Evolutionary conservation across 2,797 vertebrate genomes (phyloP).

Genomic region (Cryptoprocta ferox): DNA sequence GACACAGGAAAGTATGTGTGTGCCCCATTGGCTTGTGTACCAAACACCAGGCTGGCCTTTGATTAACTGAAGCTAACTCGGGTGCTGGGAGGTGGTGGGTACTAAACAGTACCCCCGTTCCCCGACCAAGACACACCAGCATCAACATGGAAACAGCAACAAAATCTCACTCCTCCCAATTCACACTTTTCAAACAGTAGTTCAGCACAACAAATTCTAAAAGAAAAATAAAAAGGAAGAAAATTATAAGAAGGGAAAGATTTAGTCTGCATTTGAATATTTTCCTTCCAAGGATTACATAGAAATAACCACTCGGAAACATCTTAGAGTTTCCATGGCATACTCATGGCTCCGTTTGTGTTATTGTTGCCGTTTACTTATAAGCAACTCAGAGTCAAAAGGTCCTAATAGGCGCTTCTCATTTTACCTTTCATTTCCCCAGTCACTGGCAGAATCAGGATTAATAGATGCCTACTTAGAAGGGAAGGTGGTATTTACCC

Average conservation of each 20-base stretch:
- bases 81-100: background rate
- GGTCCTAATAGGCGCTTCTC: background rate
- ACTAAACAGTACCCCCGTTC: background rate
- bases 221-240: constrained; percentile 10
- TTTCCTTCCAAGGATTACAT: background rate
- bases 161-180: background rate
- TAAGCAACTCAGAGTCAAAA: background rate
- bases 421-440: constrained; percentile 7
- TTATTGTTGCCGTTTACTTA: background rate
- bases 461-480: background rate
- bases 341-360: background rate
- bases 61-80: background rate
- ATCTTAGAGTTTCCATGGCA: background rate
- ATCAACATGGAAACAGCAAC: background rate
- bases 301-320: background rate
- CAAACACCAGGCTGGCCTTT: constrained; percentile 11
- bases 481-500: background rate
- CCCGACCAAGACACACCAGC: background rate
- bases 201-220: background rate
- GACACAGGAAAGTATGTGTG: background rate
- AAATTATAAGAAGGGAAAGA: background rate
- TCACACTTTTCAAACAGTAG: background rate
- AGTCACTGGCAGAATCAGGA: background rate
- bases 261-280: background rate
- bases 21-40: background rate